These are phyloP conservation scores for Pseudopodoces humilis DNA, from an alignment of 2,113 vertebrate species.

Conservation along the genomic window DNA sequence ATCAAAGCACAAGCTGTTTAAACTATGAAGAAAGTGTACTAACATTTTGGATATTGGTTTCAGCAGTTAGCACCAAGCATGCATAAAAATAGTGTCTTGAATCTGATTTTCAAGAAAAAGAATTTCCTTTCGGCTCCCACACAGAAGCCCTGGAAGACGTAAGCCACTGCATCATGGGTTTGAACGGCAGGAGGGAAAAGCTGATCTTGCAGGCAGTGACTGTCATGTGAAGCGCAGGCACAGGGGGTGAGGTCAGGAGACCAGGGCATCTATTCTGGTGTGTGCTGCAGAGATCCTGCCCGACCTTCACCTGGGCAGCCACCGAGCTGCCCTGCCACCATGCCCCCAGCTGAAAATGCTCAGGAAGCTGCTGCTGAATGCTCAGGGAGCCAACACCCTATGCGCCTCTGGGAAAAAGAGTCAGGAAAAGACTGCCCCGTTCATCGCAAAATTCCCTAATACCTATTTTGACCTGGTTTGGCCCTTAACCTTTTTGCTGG, in stretches of 20 bases:
- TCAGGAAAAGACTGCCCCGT: background rate
- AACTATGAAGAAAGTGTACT: background rate
- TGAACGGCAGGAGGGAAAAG: background rate
- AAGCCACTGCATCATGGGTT: background rate
- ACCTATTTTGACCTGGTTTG: rapidly evolving
- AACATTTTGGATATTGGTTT: background rate
- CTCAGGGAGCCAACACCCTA: background rate
- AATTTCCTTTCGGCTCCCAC: background rate
- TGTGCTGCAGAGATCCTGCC: background rate
- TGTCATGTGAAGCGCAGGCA: background rate
- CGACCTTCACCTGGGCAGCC: background rate
- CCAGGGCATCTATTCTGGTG: background rate
- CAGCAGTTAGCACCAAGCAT: background rate
- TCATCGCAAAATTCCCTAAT: background rate
- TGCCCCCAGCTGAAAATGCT: background rate
- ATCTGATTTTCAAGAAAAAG: background rate
- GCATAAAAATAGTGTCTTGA: background rate
- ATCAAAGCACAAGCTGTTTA: background rate
- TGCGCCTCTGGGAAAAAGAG: rapidly evolving
- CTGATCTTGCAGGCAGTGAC: background rate
- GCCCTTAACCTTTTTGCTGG: background rate
- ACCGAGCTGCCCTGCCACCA: background rate
- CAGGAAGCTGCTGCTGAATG: background rate
- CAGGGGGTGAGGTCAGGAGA: background rate
- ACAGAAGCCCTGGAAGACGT: background rate